Base-by-base conservation (phyloP, 1,140 invertebrate genomes). In the Meloidogyne chitwoodi region DNA sequence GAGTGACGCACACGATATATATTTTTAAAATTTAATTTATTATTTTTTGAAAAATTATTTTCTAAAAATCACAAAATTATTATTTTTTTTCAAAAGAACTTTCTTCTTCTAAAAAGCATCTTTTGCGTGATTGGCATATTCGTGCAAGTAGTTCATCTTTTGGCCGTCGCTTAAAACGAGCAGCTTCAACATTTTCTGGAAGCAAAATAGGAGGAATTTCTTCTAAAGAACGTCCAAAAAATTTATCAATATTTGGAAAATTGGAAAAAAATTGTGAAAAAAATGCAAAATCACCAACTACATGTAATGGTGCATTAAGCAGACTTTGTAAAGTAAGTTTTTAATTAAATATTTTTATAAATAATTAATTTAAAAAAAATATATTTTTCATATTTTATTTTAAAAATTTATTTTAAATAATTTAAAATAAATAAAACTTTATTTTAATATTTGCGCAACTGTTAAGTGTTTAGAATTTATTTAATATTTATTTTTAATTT, bases 161-260 rank as follows among this genome's bases (percentile, higher is more conserved):
- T 8, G 48, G 48, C 19, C 19, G 19, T 3, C n/a, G 8, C n/a
- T 56, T 56, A 56, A 56, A n/a, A n/a, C 19, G 48, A n/a, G 48
- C 48, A n/a, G 48, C 48, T 56, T 56, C 48, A 6, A 56, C 48
- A 19, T 56, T 56, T 56, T 56, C 48, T 56, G 48, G 48, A 8
- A 56, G 48, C 12, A 56, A 56, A 56, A 56, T 56, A 2, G 48
- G 19, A 56, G 48, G 48, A 56, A n/a, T 56, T 56, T 56, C 19
- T 56, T 56, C 48, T n/a, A 56, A 56, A 56, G 48, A 56, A 56
- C 48, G 48, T n/a, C 48, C 22, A 73, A 62, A 26, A 22, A 61
- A 16, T 73, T 27, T 38, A 8, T 31, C 70, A 73, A 27, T 61
- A 73, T 22, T 61, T 63, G 10, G 70, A 63, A 73, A 73, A 61